These are phyloP conservation scores for Acrocyrtus sp. DNA, from an alignment of 2,888 invertebrate genomes.

Conservation along the genomic window DNA sequence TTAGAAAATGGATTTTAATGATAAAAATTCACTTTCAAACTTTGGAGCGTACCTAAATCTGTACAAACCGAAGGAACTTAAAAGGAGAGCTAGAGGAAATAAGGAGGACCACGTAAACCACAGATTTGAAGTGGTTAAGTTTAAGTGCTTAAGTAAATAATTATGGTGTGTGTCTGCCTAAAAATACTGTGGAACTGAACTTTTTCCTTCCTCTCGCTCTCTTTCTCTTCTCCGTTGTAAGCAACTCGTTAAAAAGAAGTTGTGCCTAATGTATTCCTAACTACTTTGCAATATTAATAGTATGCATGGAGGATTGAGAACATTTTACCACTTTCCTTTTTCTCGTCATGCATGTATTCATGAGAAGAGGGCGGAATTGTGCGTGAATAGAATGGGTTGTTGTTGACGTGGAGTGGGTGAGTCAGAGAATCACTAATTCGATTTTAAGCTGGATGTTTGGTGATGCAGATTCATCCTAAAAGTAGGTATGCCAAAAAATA, in stretches of 20 bases:
- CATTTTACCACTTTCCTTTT: neutral
- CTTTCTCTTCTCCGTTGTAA: too few relatives aligned
- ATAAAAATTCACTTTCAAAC: too few relatives aligned
- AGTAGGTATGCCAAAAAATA: neutral
- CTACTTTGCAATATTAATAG: constrained; percentile 21
- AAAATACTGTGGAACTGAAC: too few relatives aligned
- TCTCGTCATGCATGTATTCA: neutral
- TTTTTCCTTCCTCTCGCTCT: too few relatives aligned
- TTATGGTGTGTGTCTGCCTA: neutral
- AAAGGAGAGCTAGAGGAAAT: too few relatives aligned
- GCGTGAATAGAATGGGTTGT: neutral
- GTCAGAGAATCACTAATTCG: neutral
- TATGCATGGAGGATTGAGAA: neutral
- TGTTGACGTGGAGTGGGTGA: neutral
- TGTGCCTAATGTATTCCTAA: neutral
- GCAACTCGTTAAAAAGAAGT: neutral
- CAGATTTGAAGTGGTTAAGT: too few relatives aligned
- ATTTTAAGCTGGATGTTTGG: neutral
- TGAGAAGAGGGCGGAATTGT: neutral
- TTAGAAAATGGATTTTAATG: too few relatives aligned
- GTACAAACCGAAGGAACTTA: too few relatives aligned
- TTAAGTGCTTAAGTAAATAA: neutral
- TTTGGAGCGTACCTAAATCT: too few relatives aligned
- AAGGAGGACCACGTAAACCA: too few relatives aligned
- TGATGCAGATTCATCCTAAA: too few relatives aligned